Evolutionary conservation across 1,140 invertebrate genomes (phyloP).

Genomic region (Gryllus bimaculatus): DNA sequence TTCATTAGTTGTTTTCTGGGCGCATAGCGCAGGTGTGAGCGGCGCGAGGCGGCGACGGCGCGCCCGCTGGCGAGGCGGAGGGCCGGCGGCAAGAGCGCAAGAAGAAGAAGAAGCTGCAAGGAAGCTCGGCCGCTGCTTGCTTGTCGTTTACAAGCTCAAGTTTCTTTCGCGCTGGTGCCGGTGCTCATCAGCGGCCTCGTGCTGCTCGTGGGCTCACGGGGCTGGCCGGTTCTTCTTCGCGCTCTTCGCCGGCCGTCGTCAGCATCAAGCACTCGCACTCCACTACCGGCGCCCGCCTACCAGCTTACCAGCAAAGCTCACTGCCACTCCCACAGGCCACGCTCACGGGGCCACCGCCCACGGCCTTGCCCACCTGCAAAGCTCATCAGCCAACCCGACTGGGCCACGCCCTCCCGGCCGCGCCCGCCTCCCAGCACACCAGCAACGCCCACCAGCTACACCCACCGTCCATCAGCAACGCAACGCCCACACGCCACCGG

Average conservation of each 20-base stretch:
- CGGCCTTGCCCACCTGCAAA: too few relatives aligned
- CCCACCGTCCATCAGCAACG: too few relatives aligned
- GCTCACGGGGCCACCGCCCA: too few relatives aligned
- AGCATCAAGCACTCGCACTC: background rate
- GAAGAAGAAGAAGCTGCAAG: conserved; percentile 19
- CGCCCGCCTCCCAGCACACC: too few relatives aligned
- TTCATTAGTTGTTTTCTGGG: too few relatives aligned
- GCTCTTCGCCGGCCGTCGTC: conserved; percentile 57
- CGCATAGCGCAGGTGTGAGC: too few relatives aligned
- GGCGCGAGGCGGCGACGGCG: background rate
- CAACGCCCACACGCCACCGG: too few relatives aligned
- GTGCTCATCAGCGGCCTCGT: conserved; percentile 61
- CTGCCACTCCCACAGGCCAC: background rate
- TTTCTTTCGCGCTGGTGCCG: conserved; percentile 66
- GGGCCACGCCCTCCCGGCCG: too few relatives aligned
- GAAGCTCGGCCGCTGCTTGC: conserved; percentile 55
- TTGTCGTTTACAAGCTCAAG: conserved; percentile 6
- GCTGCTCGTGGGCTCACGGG: conserved; percentile 61
- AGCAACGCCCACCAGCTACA: too few relatives aligned
- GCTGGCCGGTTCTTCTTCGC: conserved; percentile 78
- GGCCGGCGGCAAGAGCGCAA: background rate
- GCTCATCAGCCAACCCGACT: too few relatives aligned
- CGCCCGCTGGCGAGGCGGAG: background rate
- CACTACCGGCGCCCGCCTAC: background rate
- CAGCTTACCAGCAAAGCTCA: background rate